Evolutionary conservation across 2,113 vertebrate genomes (phyloP), one percentile per base, ranked within the genome.

Genomic region (Cathartes aura): DNA sequence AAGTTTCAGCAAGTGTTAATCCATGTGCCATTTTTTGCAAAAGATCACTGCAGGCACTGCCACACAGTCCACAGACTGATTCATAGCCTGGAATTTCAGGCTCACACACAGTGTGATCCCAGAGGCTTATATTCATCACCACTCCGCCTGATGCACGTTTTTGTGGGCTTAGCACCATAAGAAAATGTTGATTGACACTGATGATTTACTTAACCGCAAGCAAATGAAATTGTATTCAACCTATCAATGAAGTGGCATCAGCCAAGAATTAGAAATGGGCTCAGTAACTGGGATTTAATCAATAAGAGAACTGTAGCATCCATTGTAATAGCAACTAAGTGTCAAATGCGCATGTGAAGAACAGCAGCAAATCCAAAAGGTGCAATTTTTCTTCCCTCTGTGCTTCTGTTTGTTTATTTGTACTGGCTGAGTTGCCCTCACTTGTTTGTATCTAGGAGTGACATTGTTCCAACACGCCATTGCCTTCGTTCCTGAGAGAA

Each of bases 41-140:
- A 85, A 68, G 59, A 48, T 87, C 36, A 32, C 43, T n/a, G 71
- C 60, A 93, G 52, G 40, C 58, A 83, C 56, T 89, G 86, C 93
- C 67, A 76, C 50, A 24, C 32, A 26, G 47, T 84, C 56, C 24
- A 15, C 48, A 62, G 50, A 48, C 81, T 97, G 96, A 95, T 78
- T 97, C 79, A 96, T 62, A 93, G 82, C 63, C 56, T 92, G 90
- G 93, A 91, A 97, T 96, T 96, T 90, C 88, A 89, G 68, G 50
- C 60, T 96, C 32, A 78, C 29, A 62, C 26, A 56, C 5, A 2
- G 45, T 68, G 70, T 92, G 71, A 96, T 90, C 78, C 74, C 74
- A 75, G 34, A 68, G 48, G 45, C 15, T 96, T 82, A 27, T 23
- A 48, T 60, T 70, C 17, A 76, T 66, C 6, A 4, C 36, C 6